Percentiles rank a stretch among this genome's conserved stretches.
Evolutionary conservation across 1,140 invertebrate genomes (phyloP).

Genomic region (Ctenoplectra terminalis): DNA sequence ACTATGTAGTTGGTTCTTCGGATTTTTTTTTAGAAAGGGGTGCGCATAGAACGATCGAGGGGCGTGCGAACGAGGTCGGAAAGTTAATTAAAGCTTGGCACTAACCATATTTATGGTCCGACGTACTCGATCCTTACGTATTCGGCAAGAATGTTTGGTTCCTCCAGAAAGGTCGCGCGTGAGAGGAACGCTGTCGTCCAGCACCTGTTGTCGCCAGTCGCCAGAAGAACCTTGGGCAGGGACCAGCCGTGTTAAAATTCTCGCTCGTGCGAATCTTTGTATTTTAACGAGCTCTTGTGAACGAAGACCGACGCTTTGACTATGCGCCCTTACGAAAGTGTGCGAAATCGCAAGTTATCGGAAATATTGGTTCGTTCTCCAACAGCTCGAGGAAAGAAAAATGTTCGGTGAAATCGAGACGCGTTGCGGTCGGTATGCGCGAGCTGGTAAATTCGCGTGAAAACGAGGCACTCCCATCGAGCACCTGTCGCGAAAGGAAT

Average conservation of each 20-base stretch:
- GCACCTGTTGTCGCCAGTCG: constrained; percentile 68
- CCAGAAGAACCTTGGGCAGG: not conserved
- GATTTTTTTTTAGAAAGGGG: no score
- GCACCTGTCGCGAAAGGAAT: constrained; percentile 65
- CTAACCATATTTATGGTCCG: not conserved
- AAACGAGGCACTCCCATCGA: constrained; percentile 42
- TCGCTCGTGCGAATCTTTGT: not conserved
- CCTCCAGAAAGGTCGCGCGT: constrained; percentile 43
- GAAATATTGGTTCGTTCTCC: not conserved
- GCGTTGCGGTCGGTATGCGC: constrained; percentile 22
- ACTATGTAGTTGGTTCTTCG: no score
- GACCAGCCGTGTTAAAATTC: constrained; percentile 10
- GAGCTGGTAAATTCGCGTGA: constrained; percentile 34
- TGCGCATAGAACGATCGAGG: no score
- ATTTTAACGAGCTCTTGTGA: not conserved
- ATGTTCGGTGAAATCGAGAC: not conserved
- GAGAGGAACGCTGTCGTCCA: constrained; percentile 54
- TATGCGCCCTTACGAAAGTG: not conserved
- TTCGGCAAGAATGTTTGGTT: constrained; percentile 37
- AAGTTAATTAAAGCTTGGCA: no score
- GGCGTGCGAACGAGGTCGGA: no score
- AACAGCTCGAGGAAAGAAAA: no score
- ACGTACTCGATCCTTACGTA: constrained; percentile 5
- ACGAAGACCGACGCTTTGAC: not conserved
- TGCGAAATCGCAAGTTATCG: not conserved